These are phyloP conservation scores for Drosophila atroscutellata DNA, from an alignment of 2,888 invertebrate genomes.

Conservation along the genomic window DNA sequence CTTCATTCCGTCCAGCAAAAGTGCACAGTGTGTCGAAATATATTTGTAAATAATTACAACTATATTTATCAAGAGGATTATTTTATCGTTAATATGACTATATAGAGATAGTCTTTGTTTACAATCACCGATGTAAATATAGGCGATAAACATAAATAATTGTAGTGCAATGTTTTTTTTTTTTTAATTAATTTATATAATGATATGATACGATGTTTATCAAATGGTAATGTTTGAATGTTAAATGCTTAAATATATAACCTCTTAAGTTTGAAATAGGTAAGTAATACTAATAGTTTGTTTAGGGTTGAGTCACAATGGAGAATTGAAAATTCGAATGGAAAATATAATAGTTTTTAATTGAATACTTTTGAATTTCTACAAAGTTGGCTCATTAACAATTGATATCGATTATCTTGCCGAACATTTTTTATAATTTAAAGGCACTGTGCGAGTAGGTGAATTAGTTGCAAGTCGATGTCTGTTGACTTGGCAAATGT, in stretches of 20 bases:
- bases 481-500: slow-evolving; percentile 56
- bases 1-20: slow-evolving; percentile 16
- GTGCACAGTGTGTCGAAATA: slow-evolving; percentile 26
- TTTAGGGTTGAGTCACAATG: not conserved
- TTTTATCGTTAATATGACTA: not conserved
- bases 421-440: not conserved
- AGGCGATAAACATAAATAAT: not conserved
- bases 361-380: not conserved
- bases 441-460: slow-evolving; percentile 33
- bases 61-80: not conserved
- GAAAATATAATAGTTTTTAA: not conserved
- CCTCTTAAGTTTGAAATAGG: not conserved
- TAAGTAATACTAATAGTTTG: not conserved
- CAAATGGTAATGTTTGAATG: not conserved
- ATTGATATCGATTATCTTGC: not conserved
- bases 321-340: not conserved
- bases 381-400: not conserved
- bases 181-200: not conserved
- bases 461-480: slow-evolving; percentile 29
- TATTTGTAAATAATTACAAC: not conserved
- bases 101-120: not conserved
- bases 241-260: not conserved
- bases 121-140: not conserved
- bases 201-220: too few relatives aligned
- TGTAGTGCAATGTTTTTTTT: not conserved